Base-by-base conservation (phyloP, 92 coral and sea anemone genomes). In the Palythoa caribaeorum region DNA sequence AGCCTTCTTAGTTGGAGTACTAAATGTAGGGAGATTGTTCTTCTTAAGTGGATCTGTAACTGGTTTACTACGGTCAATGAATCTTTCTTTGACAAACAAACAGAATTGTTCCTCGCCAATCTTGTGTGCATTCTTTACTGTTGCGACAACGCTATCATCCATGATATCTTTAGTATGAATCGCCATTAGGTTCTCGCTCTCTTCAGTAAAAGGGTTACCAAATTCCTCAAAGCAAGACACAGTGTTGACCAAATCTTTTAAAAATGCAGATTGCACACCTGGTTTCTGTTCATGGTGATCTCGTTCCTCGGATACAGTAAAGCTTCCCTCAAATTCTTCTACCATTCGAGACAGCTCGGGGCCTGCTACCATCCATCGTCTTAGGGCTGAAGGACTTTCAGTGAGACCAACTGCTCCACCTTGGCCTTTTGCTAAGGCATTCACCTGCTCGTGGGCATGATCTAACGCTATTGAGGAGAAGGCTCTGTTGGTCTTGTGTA, bases 391-490 rank as follows among this genome's bases (percentile, higher is more conserved):
- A 3, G 95, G 95, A 73, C 85, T 93, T 40, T 59, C 66, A 13
- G 66, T 59, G 0, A 8, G 66, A 59, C 66, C 66, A 11, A 12
- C 19, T 5, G 66, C 94, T 60, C 96, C 94, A 16, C 90, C 94
- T 69, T 91, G 70, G 2, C 96, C 91, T 84, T 93, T 93, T 2
- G 91, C 96, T 1, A 71, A 28, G 21, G 78, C 90, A 83, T 89
- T 93, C 1, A 76, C 90, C 62, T 93, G 92, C 87, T 93, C 93
- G 55, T 93, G 96, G 21, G 89, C 90, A 38, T 93, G 96, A 85
- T 38, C 83, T 84, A 44, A 38, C 40, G 38, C 74, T 87, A 89
- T 90, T 84, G 93, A 73, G 89, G 19, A 88, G 86, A 11, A 88
- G 69, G 51, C 80, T 87, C 63, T 87, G 79, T 69, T 89, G 90